Percentiles rank a stretch among this genome's conserved stretches.
These are phyloP conservation scores for Hypomesus transpacificus DNA, from an alignment of 2,113 vertebrate genomes.

Conservation along the genomic window DNA sequence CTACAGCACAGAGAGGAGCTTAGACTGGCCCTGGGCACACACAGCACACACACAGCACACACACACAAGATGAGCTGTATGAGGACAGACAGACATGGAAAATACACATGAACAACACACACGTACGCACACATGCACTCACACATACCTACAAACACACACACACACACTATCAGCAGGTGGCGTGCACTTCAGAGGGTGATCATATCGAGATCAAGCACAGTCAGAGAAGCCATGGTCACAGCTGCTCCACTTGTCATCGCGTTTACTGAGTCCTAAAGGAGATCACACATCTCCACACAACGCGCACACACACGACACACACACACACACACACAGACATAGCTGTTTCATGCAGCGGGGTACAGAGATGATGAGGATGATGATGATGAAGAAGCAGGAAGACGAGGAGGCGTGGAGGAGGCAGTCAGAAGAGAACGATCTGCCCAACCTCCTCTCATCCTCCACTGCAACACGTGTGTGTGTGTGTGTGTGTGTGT, in stretches of 20 bases:
- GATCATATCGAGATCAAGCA: not conserved
- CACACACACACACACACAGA: not conserved
- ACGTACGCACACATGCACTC: not conserved
- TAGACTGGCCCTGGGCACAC: conserved; percentile 1
- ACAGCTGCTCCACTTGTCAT: not conserved
- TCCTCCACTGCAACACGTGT: too few relatives aligned
- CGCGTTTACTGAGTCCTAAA: not conserved
- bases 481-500: not conserved
- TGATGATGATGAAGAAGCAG: too few relatives aligned
- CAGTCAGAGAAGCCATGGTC: not conserved
- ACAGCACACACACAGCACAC: not conserved
- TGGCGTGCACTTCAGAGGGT: not conserved
- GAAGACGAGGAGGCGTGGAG: too few relatives aligned
- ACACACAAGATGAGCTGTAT: not conserved
- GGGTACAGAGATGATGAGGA: too few relatives aligned
- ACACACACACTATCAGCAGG: not conserved
- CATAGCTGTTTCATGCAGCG: not conserved
- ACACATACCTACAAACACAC: not conserved
- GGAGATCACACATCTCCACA: not conserved
- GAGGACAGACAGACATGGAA: too few relatives aligned
- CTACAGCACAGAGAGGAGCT: conserved; percentile 39
- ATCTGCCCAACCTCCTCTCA: too few relatives aligned
- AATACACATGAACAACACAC: conserved; percentile 3
- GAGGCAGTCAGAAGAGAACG: too few relatives aligned
- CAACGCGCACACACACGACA: not conserved